Conservation (phyloP, 1,140 invertebrate genomes). For the Aphidius ervi region DNA sequence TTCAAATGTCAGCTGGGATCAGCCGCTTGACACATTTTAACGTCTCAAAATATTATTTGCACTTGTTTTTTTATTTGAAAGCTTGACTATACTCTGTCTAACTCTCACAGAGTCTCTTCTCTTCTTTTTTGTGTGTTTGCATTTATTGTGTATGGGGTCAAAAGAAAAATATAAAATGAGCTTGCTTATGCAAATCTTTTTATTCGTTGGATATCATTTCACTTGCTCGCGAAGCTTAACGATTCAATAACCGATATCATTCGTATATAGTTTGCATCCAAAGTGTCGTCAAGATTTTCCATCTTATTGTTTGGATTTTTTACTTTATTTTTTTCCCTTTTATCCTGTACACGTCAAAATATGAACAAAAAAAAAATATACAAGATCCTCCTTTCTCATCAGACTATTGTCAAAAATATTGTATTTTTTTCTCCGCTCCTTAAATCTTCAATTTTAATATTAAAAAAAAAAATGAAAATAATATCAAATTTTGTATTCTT, state of each 20-base stretch:
- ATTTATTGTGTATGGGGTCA: background rate
- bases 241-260: constrained; percentile 51
- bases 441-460: no score
- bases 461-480: no score
- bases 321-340: no score
- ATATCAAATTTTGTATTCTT: no score
- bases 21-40: constrained; percentile 52
- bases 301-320: no score
- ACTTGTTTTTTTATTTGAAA: constrained; percentile 20
- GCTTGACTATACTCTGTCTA: constrained; percentile 12
- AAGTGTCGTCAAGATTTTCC: constrained; percentile 34
- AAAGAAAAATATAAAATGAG: constrained; percentile 21
- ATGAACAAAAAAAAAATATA: constrained; percentile 14
- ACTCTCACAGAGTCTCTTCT: no score
- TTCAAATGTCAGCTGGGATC: constrained; percentile 54
- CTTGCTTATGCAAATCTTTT: constrained; percentile 45
- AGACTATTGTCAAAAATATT: no score
- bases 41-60: constrained; percentile 53
- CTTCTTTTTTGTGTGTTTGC: background rate
- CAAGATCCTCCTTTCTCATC: background rate
- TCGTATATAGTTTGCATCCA: constrained; percentile 44
- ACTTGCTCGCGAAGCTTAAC: constrained; percentile 39
- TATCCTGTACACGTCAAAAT: background rate
- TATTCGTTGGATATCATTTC: constrained; percentile 31
- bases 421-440: no score